phyloP scores from a whole-genome alignment of 53 echinoderm and acorn worm genomes.

The Zoroaster sp. region DNA sequence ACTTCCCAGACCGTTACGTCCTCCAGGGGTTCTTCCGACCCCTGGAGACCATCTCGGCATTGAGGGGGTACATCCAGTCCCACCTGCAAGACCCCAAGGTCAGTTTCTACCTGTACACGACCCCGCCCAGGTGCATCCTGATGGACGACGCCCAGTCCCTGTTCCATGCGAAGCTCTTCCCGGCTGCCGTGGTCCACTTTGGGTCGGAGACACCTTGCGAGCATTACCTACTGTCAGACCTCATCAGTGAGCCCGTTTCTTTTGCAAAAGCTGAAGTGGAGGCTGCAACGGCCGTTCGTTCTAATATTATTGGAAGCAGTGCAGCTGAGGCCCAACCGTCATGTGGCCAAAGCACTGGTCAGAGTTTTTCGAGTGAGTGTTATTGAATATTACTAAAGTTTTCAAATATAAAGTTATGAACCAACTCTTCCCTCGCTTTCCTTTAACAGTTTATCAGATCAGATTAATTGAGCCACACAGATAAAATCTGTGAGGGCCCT shows the following conservation, averaged over 20 bases:
- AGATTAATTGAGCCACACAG: too few relatives aligned
- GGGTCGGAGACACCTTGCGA: conserved; percentile 49
- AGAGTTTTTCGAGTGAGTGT: too few relatives aligned
- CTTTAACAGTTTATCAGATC: too few relatives aligned
- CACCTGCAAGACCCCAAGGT: conserved; percentile 10
- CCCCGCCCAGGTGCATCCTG: conserved; percentile 75
- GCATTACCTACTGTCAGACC: conserved; percentile 48
- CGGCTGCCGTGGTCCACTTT: conserved; percentile 81
- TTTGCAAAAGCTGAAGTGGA: conserved; percentile 50
- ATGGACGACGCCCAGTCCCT: conserved; percentile 58
- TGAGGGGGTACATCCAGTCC: not conserved
- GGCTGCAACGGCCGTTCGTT: conserved; percentile 28
- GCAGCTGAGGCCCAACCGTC: too few relatives aligned
- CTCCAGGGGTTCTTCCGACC: conserved; percentile 89
- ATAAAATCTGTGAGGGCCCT: too few relatives aligned
- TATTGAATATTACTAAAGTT: too few relatives aligned
- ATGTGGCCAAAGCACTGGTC: too few relatives aligned
- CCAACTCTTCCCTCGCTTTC: too few relatives aligned
- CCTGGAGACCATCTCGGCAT: conserved; percentile 61
- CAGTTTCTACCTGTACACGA: conserved; percentile 50
- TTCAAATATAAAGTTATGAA: too few relatives aligned
- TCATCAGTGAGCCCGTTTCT: conserved; percentile 39
- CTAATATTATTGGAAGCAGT: not conserved
- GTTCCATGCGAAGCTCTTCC: conserved; percentile 72
- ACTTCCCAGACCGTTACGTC: conserved; percentile 75